Evolutionary conservation across 2,797 vertebrate genomes (phyloP).

Genomic region (Coranthus polyacanthus): DNA sequence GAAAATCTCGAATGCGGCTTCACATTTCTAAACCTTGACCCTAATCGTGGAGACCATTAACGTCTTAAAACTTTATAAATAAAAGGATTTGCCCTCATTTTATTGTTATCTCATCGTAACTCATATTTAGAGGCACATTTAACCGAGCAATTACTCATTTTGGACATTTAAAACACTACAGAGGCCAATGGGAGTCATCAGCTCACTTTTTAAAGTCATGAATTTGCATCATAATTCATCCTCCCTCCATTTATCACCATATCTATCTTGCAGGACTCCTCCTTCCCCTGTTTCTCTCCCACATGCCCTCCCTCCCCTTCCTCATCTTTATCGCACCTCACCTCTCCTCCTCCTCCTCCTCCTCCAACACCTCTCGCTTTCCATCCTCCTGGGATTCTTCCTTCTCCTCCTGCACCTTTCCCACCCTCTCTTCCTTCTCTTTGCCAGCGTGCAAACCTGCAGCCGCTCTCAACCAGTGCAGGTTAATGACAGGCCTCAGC

Average conservation of each 20-base stretch:
- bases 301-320: too few species aligned
- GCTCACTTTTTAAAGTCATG: constrained; percentile 21
- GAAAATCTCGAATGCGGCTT: background rate
- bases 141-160: constrained; percentile 8
- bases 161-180: constrained; percentile 25
- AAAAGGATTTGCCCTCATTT: constrained; percentile 14
- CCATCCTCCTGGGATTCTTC: constrained; percentile 14
- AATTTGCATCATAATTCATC: constrained; percentile 17
- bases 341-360: constrained; percentile 22
- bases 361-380: constrained; percentile 40
- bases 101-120: constrained; percentile 13
- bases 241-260: constrained; percentile 38
- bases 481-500: constrained; percentile 83
- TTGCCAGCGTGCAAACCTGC: constrained; percentile 38
- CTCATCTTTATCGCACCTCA: too few species aligned
- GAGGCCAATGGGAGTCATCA: background rate
- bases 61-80: constrained; percentile 10
- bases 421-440: constrained; percentile 25
- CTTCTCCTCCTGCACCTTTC: constrained; percentile 59
- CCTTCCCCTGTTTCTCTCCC: background rate
- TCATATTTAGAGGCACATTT: constrained; percentile 9
- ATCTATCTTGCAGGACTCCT: constrained; percentile 13
- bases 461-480: constrained; percentile 47
- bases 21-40: constrained; percentile 51
- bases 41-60: background rate